phyloP scores from a whole-genome alignment of 2,888 invertebrate genomes.

The Drepana falcataria region DNA sequence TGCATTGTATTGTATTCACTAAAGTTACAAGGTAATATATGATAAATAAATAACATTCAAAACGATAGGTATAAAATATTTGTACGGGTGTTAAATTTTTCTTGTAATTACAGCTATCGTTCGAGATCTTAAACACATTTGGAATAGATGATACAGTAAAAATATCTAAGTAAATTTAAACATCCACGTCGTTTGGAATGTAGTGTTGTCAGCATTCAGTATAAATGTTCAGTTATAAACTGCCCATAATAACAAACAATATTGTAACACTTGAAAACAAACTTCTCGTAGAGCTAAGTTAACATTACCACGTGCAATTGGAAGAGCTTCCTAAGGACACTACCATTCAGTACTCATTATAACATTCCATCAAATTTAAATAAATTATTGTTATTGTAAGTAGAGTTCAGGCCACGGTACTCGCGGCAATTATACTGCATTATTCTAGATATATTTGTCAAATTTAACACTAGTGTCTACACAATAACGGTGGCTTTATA shows the following conservation, averaged over 20 bases:
- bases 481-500: conserved; percentile 48
- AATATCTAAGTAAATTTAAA: conserved; percentile 33
- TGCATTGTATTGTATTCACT: conserved; percentile 42
- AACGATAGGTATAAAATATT: conserved; percentile 27
- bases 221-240: conserved; percentile 36
- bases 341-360: conserved; percentile 48
- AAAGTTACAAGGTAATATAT: conserved; percentile 42
- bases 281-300: conserved; percentile 10
- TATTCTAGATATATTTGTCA: conserved; percentile 13
- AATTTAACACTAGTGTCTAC: conserved; percentile 29
- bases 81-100: conserved; percentile 36
- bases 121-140: conserved; percentile 4
- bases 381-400: conserved; percentile 26
- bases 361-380: conserved; percentile 42
- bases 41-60: conserved; percentile 31
- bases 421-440: conserved; percentile 28
- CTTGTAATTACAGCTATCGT: conserved; percentile 15
- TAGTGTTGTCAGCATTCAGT: conserved; percentile 23
- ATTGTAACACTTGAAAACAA: conserved; percentile 39
- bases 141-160: conserved; percentile 4
- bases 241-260: conserved; percentile 39
- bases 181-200: conserved; percentile 48
- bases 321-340: conserved; percentile 60
- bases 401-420: conserved; percentile 56
- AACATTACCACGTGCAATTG: conserved; percentile 48